These are phyloP conservation scores for Drosophila dunni DNA, from an alignment of 1,140 invertebrate genomes.

Conservation along the genomic window DNA sequence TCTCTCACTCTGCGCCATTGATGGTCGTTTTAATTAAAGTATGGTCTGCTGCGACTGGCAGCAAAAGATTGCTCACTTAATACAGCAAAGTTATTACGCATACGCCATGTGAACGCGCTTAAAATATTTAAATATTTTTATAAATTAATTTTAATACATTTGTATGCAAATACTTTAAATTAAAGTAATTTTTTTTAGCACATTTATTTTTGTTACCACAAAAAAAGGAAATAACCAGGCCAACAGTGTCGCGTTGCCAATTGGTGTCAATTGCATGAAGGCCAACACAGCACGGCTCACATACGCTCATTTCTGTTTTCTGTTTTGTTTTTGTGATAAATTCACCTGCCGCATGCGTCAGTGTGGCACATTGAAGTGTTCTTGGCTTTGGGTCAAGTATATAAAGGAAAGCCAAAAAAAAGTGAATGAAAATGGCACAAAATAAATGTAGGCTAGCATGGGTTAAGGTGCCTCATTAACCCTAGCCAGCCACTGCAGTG, in stretches of 20 bases:
- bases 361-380: constrained; percentile 5
- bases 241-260: constrained; percentile 43
- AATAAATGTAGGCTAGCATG: constrained; percentile 62
- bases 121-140: neutral
- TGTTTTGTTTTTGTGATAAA: constrained; percentile 3
- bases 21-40: constrained; percentile 63
- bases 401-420: constrained; percentile 15
- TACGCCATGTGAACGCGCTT: constrained; percentile 4
- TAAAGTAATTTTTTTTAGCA: constrained; percentile 3
- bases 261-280: constrained; percentile 75
- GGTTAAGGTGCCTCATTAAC: constrained; percentile 74
- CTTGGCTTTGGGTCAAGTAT: constrained; percentile 69
- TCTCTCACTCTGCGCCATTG: neutral
- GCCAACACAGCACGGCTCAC: constrained; percentile 27
- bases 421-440: constrained; percentile 9
- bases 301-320: constrained; percentile 5
- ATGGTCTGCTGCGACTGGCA: constrained; percentile 1
- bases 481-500: neutral
- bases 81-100: constrained; percentile 4
- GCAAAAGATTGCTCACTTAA: neutral
- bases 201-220: constrained; percentile 2
- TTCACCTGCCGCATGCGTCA: constrained; percentile 9
- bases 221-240: constrained; percentile 47
- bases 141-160: neutral
- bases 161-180: too few species aligned